Percentiles rank a stretch among this genome's conserved stretches.
Conservation (phyloP, 2,797 vertebrate genomes). For the Ptychobarbus kaznakovi region DNA sequence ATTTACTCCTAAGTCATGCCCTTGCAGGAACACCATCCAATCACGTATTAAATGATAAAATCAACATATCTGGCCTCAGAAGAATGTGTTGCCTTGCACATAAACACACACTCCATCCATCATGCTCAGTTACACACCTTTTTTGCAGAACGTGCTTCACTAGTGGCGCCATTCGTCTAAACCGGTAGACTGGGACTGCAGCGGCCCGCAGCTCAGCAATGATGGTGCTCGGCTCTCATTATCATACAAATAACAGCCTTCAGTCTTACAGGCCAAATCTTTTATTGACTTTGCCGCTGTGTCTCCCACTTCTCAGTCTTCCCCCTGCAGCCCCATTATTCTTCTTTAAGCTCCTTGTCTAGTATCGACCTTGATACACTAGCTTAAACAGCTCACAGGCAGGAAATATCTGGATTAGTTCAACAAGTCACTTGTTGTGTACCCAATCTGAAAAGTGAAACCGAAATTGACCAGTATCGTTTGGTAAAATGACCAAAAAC, state of each 20-base stretch:
- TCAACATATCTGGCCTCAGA: constrained; percentile 13
- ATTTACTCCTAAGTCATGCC: constrained; percentile 14
- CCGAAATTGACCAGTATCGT: neutral
- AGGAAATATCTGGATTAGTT: constrained; percentile 24
- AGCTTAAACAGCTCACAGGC: neutral
- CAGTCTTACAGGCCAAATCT: constrained; percentile 68
- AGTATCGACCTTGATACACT: constrained; percentile 36
- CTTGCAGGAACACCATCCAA: constrained; percentile 13
- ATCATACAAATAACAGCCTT: constrained; percentile 74
- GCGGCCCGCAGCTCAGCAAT: constrained; percentile 26
- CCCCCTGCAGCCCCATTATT: constrained; percentile 19
- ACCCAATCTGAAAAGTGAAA: neutral
- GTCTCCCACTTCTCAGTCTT: constrained; percentile 44
- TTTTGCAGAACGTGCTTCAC: constrained; percentile 46
- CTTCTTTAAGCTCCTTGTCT: constrained; percentile 42
- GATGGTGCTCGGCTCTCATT: constrained; percentile 64
- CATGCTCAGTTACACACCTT: constrained; percentile 15
- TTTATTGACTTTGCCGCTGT: constrained; percentile 66
- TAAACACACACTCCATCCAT: constrained; percentile 46
- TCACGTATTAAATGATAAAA: constrained; percentile 37
- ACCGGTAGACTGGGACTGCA: constrained; percentile 59
- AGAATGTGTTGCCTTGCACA: neutral
- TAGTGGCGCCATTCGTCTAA: constrained; percentile 45
- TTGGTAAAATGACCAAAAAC: neutral
- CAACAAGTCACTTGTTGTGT: constrained; percentile 25